phyloP scores from a whole-genome alignment of 1,140 invertebrate species.

The Papilio xuthus region DNA sequence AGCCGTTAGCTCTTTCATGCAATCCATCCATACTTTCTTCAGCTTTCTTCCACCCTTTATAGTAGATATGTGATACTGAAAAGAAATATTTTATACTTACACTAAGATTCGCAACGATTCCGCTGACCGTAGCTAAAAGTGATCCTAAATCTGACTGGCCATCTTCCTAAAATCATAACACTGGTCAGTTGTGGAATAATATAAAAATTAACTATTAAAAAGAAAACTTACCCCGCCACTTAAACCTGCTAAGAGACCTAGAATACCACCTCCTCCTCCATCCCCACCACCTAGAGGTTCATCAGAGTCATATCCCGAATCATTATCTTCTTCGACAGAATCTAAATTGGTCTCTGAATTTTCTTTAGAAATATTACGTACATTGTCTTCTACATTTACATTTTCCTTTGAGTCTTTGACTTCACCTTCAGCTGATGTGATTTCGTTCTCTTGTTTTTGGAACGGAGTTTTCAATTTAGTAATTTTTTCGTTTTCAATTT shows the following conservation, averaged over 20 bases:
- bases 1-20: too few species aligned
- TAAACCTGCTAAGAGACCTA: constrained; percentile 69
- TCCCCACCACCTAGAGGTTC: constrained; percentile 70
- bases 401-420: constrained; percentile 53
- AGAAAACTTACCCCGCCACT: constrained; percentile 71
- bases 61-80: not conserved
- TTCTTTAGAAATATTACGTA: constrained; percentile 49
- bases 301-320: constrained; percentile 62
- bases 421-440: constrained; percentile 47
- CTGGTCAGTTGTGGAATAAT: not conserved
- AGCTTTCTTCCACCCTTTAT: too few species aligned
- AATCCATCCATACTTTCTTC: too few species aligned
- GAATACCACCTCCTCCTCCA: constrained; percentile 70
- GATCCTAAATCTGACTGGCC: constrained; percentile 73
- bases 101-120: constrained; percentile 69
- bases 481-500: constrained; percentile 54
- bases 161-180: constrained; percentile 59
- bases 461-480: constrained; percentile 53
- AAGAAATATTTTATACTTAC: constrained; percentile 53
- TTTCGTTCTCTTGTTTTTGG: constrained; percentile 56
- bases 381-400: constrained; percentile 46
- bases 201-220: constrained; percentile 7
- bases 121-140: constrained; percentile 67
- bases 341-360: constrained; percentile 52
- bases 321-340: constrained; percentile 47